Base-by-base conservation (phyloP, 2,888 invertebrate species). In the Lasioglossum figueresi region DNA sequence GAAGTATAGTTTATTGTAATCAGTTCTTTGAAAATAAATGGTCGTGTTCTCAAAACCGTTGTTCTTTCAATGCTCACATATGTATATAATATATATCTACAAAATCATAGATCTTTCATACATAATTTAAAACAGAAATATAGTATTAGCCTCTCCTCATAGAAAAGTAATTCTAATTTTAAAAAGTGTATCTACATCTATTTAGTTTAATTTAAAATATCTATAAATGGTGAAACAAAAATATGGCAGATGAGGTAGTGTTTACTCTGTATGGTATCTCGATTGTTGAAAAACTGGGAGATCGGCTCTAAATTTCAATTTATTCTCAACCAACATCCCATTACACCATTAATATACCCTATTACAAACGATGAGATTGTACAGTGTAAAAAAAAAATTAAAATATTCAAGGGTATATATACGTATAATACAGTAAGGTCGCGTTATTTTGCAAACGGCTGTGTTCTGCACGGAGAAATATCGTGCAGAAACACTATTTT, bases 21-120 rank as follows among this genome's bases (percentile, higher is more conserved):
- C 74, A 82, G 71, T 75, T 82, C 75, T 82, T 86, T 80, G 59
- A 59, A 72, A 86, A 86, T 86, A 86, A 82, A 86, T 63, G 63
- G 77, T 82, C 79, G 80, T 68, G 77, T 86, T 86, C 59, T 72
- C 63, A 23, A 34, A 78, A 70, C 40, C 52, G 12, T 34, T 72
- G 37, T 72, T 4, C 56, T 37, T 68, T 84, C 19, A 37, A 66
- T 80, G 66, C 66, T 66, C 56, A 27, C 40, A 27, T 71, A 48
- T 77, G 23, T 66, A 68, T 56, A 56, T 4, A 27, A 48, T 48
- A 45, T 45, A 48, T 48, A 48, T 59, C 6, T 63, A 27, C 16
- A 31, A 27, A 73, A 76, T 43, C 37, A 14, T 31, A 31, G 1
- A 1, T 43, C 48, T 63, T 73, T 23, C 2, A 52, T 16, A 70